Percentiles rank a stretch among this genome's conserved stretches.
phyloP scores from a whole-genome alignment of 2,888 invertebrate genomes.

The Limenitis camilla region DNA sequence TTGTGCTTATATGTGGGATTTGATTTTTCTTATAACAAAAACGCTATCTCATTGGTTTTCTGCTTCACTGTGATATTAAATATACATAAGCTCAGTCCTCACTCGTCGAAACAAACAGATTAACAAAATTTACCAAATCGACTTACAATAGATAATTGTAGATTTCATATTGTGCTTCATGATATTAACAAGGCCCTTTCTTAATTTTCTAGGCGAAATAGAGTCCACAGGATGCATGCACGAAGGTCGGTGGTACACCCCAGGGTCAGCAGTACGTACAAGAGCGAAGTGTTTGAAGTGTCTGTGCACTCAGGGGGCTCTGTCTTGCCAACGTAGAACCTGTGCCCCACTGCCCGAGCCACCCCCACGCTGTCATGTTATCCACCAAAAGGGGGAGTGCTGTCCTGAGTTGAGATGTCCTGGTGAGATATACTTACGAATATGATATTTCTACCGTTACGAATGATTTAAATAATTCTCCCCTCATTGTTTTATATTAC shows the following conservation, averaged over 20 bases:
- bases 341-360: slow-evolving; percentile 85
- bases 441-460: background rate
- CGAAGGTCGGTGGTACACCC: slow-evolving; percentile 79
- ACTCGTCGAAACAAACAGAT: too few relatives aligned
- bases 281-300: slow-evolving; percentile 86
- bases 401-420: slow-evolving; percentile 86
- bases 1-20: too few relatives aligned
- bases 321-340: slow-evolving; percentile 84
- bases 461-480: background rate
- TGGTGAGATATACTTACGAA: slow-evolving; percentile 51
- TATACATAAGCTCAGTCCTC: too few relatives aligned
- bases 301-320: slow-evolving; percentile 80
- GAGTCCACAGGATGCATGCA: slow-evolving; percentile 78
- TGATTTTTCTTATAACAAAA: too few relatives aligned
- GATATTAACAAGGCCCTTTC: too few relatives aligned
- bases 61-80: too few relatives aligned
- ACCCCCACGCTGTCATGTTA: slow-evolving; percentile 80
- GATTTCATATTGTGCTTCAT: too few relatives aligned
- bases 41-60: too few relatives aligned
- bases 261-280: slow-evolving; percentile 78
- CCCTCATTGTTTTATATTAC: background rate
- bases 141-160: too few relatives aligned
- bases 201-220: slow-evolving; percentile 16
- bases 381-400: slow-evolving; percentile 80
- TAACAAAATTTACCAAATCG: too few relatives aligned